Conservation (phyloP, 2,113 vertebrate genomes). For the Collichthys lucidus region DNA sequence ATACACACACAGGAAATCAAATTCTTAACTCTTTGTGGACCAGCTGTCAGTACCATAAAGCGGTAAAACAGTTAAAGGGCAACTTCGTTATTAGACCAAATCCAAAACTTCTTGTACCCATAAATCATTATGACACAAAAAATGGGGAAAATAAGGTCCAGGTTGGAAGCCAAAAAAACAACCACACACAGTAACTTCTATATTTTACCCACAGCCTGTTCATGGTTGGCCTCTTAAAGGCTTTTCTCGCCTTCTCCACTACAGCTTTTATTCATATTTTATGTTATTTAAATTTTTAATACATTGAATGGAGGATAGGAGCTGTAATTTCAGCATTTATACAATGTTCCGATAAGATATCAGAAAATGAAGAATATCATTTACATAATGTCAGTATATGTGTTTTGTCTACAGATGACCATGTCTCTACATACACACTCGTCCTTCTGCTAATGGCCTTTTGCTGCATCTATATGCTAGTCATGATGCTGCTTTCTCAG, state of each 20-base stretch:
- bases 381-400: neutral
- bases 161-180: no score
- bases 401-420: neutral
- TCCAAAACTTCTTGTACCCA: no score
- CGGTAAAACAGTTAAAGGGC: neutral
- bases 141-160: neutral
- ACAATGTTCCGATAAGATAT: neutral
- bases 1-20: neutral
- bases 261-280: neutral
- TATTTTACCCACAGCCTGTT: neutral
- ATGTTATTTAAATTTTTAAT: neutral
- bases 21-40: slow-evolving; percentile 2
- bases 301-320: neutral
- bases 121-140: no score
- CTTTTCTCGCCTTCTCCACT: neutral
- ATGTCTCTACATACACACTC: neutral
- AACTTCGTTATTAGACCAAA: no score
- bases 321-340: neutral
- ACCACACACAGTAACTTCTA: neutral
- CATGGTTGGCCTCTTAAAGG: neutral
- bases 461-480: slow-evolving; percentile 46
- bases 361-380: neutral
- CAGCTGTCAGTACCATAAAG: slow-evolving; percentile 1
- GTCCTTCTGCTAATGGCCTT: slow-evolving; percentile 14
- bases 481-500: slow-evolving; percentile 5